Base-by-base conservation (phyloP, 2,113 vertebrate species). In the Tenebrosternarchus preto region DNA sequence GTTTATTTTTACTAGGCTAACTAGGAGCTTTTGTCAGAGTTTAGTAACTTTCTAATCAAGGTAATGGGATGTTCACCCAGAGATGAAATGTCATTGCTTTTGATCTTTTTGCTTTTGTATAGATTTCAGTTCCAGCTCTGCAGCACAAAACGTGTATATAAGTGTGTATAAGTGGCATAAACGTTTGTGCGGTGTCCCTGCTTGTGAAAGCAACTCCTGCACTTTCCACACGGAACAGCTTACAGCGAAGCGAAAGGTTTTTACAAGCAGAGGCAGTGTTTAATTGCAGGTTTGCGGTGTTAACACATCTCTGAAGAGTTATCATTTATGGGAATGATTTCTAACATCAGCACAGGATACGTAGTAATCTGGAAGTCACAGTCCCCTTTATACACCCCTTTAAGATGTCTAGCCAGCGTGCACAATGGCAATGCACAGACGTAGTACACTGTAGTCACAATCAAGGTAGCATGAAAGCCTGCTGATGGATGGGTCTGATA, bases 1-100 rank as follows among this genome's bases (percentile, higher is more conserved):
- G 74, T 86, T 88, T 85, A 76, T 85, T 86, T 86, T 77, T 22
- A 63, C 59, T 76, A 39, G 43, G 61, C 24, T 69, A 53, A 55
- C 25, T 73, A n/a, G 39, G 63, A 57, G 5, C 15, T 70, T 80
- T 73, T 80, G 72, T 57, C 68, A 72, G 20, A 53, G 29, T 82
- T 24, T 55, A 43, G 55, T 43, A 68, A 43, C 7, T 59, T 85
- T 81, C 39, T 73, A 74, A 77, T 80, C 66, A 56, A 20, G 75
- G 25, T 31, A 67, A 29, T 27, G 56, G 66, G 57, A 75, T 2
- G 31, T 78, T 15, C 20, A 81, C 61, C 66, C 68, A 4, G 31
- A 63, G 39, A 39, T 60, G 60, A 33, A 36, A 43, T 66, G 46
- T 53, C 60, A 19, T 53, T 64, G 50, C 36, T 39, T 76, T 74